Evolutionary conservation across 2,888 invertebrate genomes (phyloP).

Genomic region (Zygogramma bicolorata): DNA sequence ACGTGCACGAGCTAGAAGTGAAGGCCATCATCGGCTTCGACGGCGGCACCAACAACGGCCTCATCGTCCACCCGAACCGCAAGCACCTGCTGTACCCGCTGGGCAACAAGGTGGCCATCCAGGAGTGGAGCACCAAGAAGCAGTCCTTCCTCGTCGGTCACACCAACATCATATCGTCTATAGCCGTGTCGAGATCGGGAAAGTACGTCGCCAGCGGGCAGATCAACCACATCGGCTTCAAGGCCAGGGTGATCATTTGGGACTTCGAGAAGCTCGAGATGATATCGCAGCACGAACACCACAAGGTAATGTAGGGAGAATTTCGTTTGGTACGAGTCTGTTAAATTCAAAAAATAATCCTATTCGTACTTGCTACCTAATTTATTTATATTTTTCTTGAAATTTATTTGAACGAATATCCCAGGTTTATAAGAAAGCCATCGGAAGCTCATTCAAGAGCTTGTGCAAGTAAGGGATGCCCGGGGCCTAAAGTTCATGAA

Average conservation of each 20-base stretch:
- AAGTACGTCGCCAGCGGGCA: conserved; percentile 90
- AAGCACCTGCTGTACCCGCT: conserved; percentile 81
- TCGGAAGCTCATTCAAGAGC: too few species aligned
- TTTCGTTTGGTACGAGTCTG: background rate
- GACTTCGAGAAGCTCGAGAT: conserved; percentile 76
- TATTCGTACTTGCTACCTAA: too few species aligned
- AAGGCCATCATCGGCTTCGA: conserved; percentile 85
- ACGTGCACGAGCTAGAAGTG: conserved; percentile 74
- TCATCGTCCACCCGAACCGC: conserved; percentile 80
- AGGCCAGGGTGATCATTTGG: conserved; percentile 90
- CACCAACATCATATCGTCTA: conserved; percentile 81
- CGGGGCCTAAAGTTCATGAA: too few species aligned
- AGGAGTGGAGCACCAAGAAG: conserved; percentile 76
- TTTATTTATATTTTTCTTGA: too few species aligned
- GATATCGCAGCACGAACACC: conserved; percentile 81
- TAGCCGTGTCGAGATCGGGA: conserved; percentile 82
- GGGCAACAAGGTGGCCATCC: conserved; percentile 83
- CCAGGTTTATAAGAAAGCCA: too few species aligned
- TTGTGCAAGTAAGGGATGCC: too few species aligned
- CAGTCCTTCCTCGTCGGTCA: conserved; percentile 85
- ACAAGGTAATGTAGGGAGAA: conserved; percentile 59
- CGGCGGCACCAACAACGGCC: conserved; percentile 72
- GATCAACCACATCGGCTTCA: conserved; percentile 91
- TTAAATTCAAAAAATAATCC: background rate
- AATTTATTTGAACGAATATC: too few species aligned